phyloP scores from a whole-genome alignment of 2,113 vertebrate genomes.

The Coregonus clupeaformis region DNA sequence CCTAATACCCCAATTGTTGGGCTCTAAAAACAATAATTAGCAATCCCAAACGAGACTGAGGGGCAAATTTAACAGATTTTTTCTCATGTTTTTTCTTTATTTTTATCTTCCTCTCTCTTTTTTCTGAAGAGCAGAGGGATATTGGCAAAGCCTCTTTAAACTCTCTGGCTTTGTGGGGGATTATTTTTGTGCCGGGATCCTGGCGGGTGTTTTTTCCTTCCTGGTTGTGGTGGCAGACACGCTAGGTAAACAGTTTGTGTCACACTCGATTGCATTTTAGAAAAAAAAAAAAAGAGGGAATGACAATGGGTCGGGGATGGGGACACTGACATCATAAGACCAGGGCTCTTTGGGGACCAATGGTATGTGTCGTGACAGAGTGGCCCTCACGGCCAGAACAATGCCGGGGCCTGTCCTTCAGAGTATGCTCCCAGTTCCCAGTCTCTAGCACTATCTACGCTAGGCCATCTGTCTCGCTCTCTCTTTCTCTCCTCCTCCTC shows the following conservation, averaged over 20 bases:
- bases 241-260: slow-evolving; percentile 79
- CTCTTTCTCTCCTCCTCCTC: slow-evolving; percentile 67
- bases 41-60: slow-evolving; percentile 71
- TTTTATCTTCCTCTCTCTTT: slow-evolving; percentile 56
- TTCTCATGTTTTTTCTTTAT: slow-evolving; percentile 53
- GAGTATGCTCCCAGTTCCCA: slow-evolving; percentile 85
- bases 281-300: slow-evolving; percentile 77
- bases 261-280: slow-evolving; percentile 79
- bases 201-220: slow-evolving; percentile 67
- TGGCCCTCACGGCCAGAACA: slow-evolving; percentile 84
- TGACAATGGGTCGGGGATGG: slow-evolving; percentile 70
- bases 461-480: slow-evolving; percentile 92
- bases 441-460: slow-evolving; percentile 90
- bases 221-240: slow-evolving; percentile 68
- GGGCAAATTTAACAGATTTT: slow-evolving; percentile 69
- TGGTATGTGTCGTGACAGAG: slow-evolving; percentile 85
- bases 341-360: slow-evolving; percentile 82
- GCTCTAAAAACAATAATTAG: slow-evolving; percentile 77
- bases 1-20: slow-evolving; percentile 76
- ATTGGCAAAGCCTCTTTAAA: slow-evolving; percentile 79
- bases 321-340: slow-evolving; percentile 74
- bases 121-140: slow-evolving; percentile 63
- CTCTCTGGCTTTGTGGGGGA: slow-evolving; percentile 75
- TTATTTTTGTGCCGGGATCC: slow-evolving; percentile 75
- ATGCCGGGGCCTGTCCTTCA: slow-evolving; percentile 86